Base-by-base conservation (phyloP, 2,113 vertebrate species). In the Alligator sinensis region DNA sequence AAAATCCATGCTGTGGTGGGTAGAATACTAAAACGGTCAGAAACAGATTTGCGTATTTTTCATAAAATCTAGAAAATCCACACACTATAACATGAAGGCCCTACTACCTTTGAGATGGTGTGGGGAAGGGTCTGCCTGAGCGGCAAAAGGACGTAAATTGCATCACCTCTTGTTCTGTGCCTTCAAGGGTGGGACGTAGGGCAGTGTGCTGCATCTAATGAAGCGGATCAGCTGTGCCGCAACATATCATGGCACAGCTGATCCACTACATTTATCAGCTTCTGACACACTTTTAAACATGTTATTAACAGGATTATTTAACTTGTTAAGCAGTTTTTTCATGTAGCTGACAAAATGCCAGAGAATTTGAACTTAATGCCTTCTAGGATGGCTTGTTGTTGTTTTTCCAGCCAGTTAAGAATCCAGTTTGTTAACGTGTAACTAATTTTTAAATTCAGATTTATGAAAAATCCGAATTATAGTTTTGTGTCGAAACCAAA, bases 41-140 rank as follows among this genome's bases (percentile, higher is more conserved):
- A 38, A 70, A 70, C 10, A 38, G 30, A 83, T 85, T 61, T 87
- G 63, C 38, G 90, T 70, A 9, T 60, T 92, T 92, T 54, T 77
- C n/a, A 22, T 94, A 34, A 47, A 87, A 55, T 59, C 28, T 81
- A 54, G 77, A 89, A 95, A 90, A 96, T 72, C 84, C 86, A 60
- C 62, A 27, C 47, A 27, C 78, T 66, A 3, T 47, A 27, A 62
- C 76, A 21, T 4, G 47, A 47, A 47, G 47, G 47, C 47, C 47
- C 47, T 47, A 47, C 47, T 47, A 9, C 9, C 47, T 47, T 47
- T 47, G 8, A 47, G 47, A 9, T 47, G 47, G 47, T 47, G 47
- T 7, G 47, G 47, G 47, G 47, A 47, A 47, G 47, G 8, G 47
- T 47, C 47, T 47, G 47, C 47, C 47, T 9, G 47, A 9, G 47